phyloP scores from a whole-genome alignment of 2,113 vertebrate genomes.

The Nibea coibor region DNA sequence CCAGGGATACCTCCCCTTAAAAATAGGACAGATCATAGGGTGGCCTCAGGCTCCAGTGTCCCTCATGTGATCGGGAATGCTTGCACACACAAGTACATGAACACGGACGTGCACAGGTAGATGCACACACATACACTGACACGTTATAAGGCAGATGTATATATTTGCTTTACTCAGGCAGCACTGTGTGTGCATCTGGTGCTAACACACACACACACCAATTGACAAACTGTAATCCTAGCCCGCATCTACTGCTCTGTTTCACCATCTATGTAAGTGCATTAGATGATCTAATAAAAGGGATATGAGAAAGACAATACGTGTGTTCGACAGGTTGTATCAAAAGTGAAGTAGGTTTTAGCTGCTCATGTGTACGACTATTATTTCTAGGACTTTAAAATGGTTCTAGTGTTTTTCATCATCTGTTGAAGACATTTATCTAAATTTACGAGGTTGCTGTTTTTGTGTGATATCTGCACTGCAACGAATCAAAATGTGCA shows the following conservation, averaged over 20 bases:
- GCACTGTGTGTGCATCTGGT: neutral
- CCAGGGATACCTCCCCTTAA: constrained; percentile 72
- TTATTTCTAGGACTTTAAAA: neutral
- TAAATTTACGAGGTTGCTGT: neutral
- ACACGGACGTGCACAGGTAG: neutral
- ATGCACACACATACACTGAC: neutral
- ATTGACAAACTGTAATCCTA: neutral
- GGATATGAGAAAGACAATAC: neutral
- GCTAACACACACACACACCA: neutral
- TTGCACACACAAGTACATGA: neutral
- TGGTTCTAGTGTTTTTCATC: too few species aligned
- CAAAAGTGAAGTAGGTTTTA: neutral
- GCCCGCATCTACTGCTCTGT: neutral
- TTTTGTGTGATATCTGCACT: neutral
- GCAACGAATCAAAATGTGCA: neutral
- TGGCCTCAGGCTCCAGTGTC: constrained; percentile 71
- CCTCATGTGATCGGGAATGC: constrained; percentile 63
- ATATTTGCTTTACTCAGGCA: neutral
- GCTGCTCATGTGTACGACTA: neutral
- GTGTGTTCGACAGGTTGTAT: neutral
- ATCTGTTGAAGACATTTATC: neutral
- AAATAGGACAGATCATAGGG: constrained; percentile 80
- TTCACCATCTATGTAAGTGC: neutral
- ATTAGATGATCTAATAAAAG: neutral
- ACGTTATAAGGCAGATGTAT: neutral